Base-by-base conservation (phyloP, 2,888 invertebrate species). In the Acleris cristana region DNA sequence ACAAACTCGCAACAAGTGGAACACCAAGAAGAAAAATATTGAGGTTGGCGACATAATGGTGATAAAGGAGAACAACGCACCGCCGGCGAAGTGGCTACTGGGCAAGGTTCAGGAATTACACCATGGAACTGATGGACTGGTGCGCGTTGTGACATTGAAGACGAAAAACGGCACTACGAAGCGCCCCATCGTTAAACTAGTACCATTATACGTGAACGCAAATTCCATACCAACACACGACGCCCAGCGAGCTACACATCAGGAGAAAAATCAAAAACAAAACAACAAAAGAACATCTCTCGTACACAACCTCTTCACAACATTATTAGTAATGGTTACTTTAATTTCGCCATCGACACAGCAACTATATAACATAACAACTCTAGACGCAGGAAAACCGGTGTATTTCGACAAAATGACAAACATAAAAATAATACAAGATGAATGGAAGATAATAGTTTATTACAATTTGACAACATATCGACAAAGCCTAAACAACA, bases 1-100 rank as follows among this genome's bases (percentile, higher is more conserved):
- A 30, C 48, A 48, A 18, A 19, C 23, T 53, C 64, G 52, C 65
- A 54, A 18, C 54, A 54, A 54, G 23, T 54, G 54, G 54, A 54
- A 54, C 30, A 34, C 34, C n/a, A 18, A 16, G 7, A 54, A 54
- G n/a, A 34, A 18, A 7, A 18, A 54, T n/a, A 5, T 30, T 5
- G 18, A 54, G 12, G n/a, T 30, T 5, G 18, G 18, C 18, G 54
- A 34, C 7, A 18, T 54, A 2, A 18, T 54, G 6, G 10, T 54
- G 12, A 10, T 54, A 7, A 54, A 54, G 23, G 34, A 54, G 34
- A 34, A 54, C 18, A 54, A 54, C 54, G n/a, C 7, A 1, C 53
- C 53, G 3, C 26, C 53, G 6, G n/a, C 6, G 3, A 51, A 21
- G 14, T 51, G 51, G 51, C 14, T 51, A 4, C 51, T 51, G 7